Evolutionary conservation across 1,140 invertebrate species (phyloP).

Genomic region (Orussus abietinus): DNA sequence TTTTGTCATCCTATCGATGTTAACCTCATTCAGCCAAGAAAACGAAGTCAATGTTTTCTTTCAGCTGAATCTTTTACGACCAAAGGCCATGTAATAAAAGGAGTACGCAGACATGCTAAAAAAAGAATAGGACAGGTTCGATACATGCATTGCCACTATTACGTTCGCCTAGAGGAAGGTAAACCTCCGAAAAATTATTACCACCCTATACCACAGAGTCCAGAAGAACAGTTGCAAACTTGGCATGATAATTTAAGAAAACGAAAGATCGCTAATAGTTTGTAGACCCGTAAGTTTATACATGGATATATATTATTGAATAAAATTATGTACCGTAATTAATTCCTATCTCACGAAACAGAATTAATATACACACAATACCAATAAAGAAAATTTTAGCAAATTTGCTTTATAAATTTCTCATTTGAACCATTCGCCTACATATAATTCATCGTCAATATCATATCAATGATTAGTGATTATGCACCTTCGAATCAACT

Average conservation of each 20-base stretch:
- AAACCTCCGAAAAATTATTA: constrained; percentile 83
- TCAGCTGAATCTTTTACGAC: constrained; percentile 81
- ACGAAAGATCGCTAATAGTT: constrained; percentile 66
- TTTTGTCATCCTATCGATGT: too few species aligned
- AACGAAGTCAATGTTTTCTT: constrained; percentile 46
- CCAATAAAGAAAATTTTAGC: too few species aligned
- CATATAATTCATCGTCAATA: too few species aligned
- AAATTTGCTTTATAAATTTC: too few species aligned
- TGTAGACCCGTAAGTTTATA: constrained; percentile 53
- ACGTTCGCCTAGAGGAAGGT: constrained; percentile 87
- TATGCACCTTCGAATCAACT: too few species aligned
- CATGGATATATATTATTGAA: neutral
- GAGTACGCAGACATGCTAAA: constrained; percentile 77
- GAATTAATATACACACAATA: too few species aligned
- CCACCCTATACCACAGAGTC: constrained; percentile 59
- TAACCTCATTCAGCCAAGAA: too few species aligned
- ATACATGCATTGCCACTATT: constrained; percentile 84
- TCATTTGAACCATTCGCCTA: too few species aligned
- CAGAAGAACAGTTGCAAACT: constrained; percentile 68
- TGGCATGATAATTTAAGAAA: constrained; percentile 69
- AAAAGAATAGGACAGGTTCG: constrained; percentile 65
- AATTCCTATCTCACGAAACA: too few species aligned
- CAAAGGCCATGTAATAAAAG: constrained; percentile 75
- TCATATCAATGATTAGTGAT: too few species aligned
- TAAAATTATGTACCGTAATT: too few species aligned